Conservation (phyloP, 2,797 vertebrate species). For the Acanthurus lineatus region DNA sequence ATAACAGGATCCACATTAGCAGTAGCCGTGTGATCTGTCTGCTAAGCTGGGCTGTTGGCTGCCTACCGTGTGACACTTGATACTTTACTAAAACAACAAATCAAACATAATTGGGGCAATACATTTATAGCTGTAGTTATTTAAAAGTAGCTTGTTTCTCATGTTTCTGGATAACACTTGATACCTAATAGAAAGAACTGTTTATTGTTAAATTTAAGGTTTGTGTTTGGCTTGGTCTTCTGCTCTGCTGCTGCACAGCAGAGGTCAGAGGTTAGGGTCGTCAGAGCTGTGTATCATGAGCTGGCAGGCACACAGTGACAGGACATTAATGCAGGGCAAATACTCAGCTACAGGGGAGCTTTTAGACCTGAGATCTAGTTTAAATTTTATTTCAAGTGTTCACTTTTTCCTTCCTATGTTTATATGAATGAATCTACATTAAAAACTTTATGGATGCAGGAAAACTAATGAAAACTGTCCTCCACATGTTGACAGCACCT, state of each 20-base stretch:
- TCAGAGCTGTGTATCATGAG: neutral
- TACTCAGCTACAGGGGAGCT: constrained; percentile 11
- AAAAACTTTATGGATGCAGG: constrained; percentile 18
- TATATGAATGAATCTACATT: constrained; percentile 4
- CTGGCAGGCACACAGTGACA: neutral
- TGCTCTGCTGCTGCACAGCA: neutral
- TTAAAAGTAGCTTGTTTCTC: neutral
- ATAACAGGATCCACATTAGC: constrained; percentile 82
- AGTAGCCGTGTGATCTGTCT: constrained; percentile 78
- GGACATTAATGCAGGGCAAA: neutral
- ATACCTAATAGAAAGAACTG: neutral
- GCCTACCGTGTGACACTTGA: constrained; percentile 49
- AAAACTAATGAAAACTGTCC: constrained; percentile 43
- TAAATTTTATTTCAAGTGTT: neutral
- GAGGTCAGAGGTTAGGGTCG: constrained; percentile 22
- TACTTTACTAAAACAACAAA: constrained; percentile 59
- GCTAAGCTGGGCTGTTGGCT: constrained; percentile 53
- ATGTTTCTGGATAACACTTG: too few relatives aligned
- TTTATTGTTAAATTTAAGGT: neutral
- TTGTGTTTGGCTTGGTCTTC: neutral
- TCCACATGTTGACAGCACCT: constrained; percentile 77
- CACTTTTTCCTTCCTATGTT: neutral
- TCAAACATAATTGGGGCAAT: constrained; percentile 11
- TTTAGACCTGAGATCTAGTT: neutral
- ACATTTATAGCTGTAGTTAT: neutral